Percentiles rank a stretch among this genome's conserved stretches.
These are phyloP conservation scores for Watsonalla binaria DNA, from an alignment of 2,888 invertebrate genomes.

Conservation along the genomic window DNA sequence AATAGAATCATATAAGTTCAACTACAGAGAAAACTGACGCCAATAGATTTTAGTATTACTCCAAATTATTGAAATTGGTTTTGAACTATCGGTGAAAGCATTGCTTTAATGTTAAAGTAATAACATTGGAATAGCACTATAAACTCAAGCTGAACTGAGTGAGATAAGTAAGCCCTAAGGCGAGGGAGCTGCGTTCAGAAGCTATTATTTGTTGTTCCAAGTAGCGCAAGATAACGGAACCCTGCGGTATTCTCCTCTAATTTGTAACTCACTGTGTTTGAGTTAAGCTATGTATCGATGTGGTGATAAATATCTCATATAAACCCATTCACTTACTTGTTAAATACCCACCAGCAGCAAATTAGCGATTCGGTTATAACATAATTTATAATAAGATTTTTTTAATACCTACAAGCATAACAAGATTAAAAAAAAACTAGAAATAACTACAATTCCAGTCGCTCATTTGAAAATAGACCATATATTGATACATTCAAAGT, in stretches of 20 bases:
- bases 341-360: too few relatives aligned
- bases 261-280: conserved; percentile 62
- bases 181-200: conserved; percentile 31
- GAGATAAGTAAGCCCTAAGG: conserved; percentile 40
- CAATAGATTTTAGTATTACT: too few relatives aligned
- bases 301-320: neutral
- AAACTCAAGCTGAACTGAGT: conserved; percentile 22
- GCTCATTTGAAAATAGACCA: too few relatives aligned
- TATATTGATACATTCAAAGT: neutral
- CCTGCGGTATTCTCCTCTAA: conserved; percentile 50
- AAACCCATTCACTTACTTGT: too few relatives aligned
- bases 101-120: neutral
- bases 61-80: too few relatives aligned
- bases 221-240: conserved; percentile 40
- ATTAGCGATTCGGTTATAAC: too few relatives aligned
- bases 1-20: too few relatives aligned
- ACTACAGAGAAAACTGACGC: too few relatives aligned
- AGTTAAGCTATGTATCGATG: conserved; percentile 29
- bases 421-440: neutral
- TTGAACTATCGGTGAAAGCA: neutral
- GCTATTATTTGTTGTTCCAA: conserved; percentile 22
- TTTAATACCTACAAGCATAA: neutral
- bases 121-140: conserved; percentile 11
- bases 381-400: too few relatives aligned
- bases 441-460: too few relatives aligned